Percentiles rank a stretch among this genome's conserved stretches.
Evolutionary conservation across 2,113 vertebrate species (phyloP).

Genomic region (Chinchilla lanigera): DNA sequence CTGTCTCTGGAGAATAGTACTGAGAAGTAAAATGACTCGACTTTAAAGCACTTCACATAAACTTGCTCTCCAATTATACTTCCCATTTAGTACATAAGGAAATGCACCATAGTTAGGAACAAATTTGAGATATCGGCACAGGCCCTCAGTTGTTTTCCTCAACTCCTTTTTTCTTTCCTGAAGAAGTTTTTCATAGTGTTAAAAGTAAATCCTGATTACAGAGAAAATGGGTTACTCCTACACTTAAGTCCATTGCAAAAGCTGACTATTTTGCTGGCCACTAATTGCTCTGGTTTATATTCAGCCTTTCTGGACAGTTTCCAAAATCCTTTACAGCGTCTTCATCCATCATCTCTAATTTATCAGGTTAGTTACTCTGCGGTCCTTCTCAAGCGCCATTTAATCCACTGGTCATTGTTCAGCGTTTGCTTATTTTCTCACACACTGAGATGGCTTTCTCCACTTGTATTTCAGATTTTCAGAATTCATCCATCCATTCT

Average conservation of each 20-base stretch:
- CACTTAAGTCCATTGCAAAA: neutral
- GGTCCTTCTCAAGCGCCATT: neutral
- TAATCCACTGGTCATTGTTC: neutral
- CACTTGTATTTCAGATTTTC: neutral
- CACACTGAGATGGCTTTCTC: neutral
- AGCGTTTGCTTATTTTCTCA: neutral
- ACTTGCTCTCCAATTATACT: neutral
- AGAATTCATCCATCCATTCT: neutral
- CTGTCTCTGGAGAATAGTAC: neutral
- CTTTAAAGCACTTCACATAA: slow-evolving; percentile 22
- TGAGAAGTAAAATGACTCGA: neutral
- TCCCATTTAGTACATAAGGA: neutral
- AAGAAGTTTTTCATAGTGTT: neutral
- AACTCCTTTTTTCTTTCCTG: neutral
- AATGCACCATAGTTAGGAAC: neutral
- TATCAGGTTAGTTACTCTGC: neutral
- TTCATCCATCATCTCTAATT: neutral
- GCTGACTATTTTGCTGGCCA: neutral
- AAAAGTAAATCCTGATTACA: neutral
- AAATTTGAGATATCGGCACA: neutral
- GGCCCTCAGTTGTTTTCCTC: neutral
- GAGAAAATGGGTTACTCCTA: neutral
- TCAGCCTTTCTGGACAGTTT: neutral
- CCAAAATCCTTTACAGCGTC: neutral
- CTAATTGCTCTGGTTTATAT: neutral